phyloP scores from a whole-genome alignment of 2,888 invertebrate genomes.

The Dione vanillae region DNA sequence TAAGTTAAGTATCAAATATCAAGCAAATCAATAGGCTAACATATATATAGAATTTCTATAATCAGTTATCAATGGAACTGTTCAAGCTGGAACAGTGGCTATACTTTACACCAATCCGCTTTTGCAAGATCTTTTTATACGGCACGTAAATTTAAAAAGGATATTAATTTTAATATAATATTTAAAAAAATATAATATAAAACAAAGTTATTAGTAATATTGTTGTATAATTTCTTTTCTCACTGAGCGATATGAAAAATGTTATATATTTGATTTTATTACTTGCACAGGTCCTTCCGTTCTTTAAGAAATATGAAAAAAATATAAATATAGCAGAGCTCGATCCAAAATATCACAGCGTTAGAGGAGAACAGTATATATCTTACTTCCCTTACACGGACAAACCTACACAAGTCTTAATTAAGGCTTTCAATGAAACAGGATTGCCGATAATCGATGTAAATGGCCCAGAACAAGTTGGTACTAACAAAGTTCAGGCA shows the following conservation, averaged over 20 bases:
- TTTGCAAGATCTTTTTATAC: too few species aligned
- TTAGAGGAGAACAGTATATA: conserved; percentile 84
- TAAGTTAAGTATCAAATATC: too few species aligned
- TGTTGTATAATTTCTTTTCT: conserved; percentile 34
- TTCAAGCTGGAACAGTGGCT: too few species aligned
- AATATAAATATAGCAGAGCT: conserved; percentile 80
- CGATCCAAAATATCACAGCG: conserved; percentile 83
- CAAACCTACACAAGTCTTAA: conserved; percentile 77
- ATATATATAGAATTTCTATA: too few species aligned
- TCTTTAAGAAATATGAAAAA: conserved; percentile 86
- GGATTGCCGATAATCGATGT: conserved; percentile 83
- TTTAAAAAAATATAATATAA: too few species aligned
- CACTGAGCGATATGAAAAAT: background rate
- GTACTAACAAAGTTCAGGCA: conserved; percentile 84
- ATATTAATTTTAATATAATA: too few species aligned
- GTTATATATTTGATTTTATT: background rate
- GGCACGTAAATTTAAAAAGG: too few species aligned
- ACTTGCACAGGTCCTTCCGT: conserved; percentile 83
- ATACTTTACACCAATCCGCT: too few species aligned
- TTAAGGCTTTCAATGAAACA: conserved; percentile 83
- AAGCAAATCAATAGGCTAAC: too few species aligned
- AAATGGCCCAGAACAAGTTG: conserved; percentile 81
- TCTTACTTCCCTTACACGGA: conserved; percentile 86
- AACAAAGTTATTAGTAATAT: background rate
- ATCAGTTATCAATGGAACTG: too few species aligned